Evolutionary conservation across 2,797 vertebrate genomes (phyloP), one percentile per base, ranked within the genome.

Genomic region (Fringilla coelebs): DNA sequence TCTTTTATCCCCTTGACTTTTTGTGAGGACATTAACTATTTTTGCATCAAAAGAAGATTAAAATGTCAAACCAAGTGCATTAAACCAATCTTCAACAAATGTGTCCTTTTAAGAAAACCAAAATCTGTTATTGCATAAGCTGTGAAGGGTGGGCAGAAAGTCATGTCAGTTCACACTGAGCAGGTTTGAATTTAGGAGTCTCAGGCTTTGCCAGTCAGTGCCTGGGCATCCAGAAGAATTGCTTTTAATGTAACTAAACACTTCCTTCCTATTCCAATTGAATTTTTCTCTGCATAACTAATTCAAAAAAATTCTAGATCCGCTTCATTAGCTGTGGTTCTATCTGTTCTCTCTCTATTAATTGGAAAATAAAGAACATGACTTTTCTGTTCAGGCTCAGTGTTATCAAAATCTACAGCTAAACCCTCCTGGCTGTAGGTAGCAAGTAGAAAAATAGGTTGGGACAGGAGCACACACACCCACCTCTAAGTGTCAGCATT

Each of bases 101-200:
- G 24, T 32, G 36, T 81, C 10, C 7, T 32, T 54, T 43, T 40
- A 66, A 36, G 40, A 10, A 79, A 62, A 29, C 28, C n/a, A 29
- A 74, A 71, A 57, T 58, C 41, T 61, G 14, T 3, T 51, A 1
- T 13, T 54, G 7, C 10, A 2, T 28, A 7, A 81, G 41, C 12
- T 75, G 45, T 26, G 43, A 36, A 34, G 4, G 15, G 2, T 32
- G 26, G 38, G 9, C n/a, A 46, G 25, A 48, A 63, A 45, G 28
- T 52, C 0, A 0, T 26, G 13, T 17, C 13, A 13, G 17, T 28
- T 91, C 49, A 11, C 45, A 34, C 34, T 78, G 22, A 28, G 34
- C 8, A 65, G 9, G 21, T 46, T 88, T 73, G 55, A 45, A 22
- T 5, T 58, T 26, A 4, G 1, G 6, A 15, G 6, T 41, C 17